Percentiles rank a stretch among this genome's conserved stretches.
Conservation (phyloP, 2,888 invertebrate genomes). For the Meteorus cinctellus region DNA sequence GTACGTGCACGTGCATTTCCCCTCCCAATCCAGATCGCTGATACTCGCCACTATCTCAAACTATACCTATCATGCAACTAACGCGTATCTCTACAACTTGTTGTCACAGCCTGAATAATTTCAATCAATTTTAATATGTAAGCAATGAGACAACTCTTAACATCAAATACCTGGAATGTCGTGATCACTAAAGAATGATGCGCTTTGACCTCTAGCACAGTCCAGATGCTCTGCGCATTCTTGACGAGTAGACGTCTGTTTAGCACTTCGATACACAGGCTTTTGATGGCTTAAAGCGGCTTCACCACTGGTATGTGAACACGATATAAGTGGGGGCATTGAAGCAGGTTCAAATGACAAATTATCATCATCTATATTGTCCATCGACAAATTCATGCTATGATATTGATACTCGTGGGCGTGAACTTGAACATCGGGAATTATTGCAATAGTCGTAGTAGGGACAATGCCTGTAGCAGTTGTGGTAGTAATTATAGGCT, state of each 20-base stretch:
- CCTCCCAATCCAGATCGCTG: not conserved
- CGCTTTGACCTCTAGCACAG: slow-evolving; percentile 56
- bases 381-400: slow-evolving; percentile 68
- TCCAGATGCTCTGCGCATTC: slow-evolving; percentile 44
- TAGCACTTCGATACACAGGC: slow-evolving; percentile 85
- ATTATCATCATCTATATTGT: slow-evolving; percentile 69
- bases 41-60: not conserved
- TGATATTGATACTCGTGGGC: slow-evolving; percentile 70
- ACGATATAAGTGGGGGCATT: slow-evolving; percentile 75
- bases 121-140: not conserved
- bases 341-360: slow-evolving; percentile 76
- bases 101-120: too few relatives aligned
- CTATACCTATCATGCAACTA: not conserved
- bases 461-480: not conserved
- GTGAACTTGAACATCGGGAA: slow-evolving; percentile 56
- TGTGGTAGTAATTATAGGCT: not conserved
- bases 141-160: not conserved
- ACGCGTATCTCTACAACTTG: not conserved
- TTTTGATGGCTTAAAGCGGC: slow-evolving; percentile 81
- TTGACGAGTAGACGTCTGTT: slow-evolving; percentile 73
- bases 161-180: slow-evolving; percentile 70
- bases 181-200: slow-evolving; percentile 72
- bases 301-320: slow-evolving; percentile 67
- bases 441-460: slow-evolving; percentile 46
- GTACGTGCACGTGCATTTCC: not conserved